phyloP scores from a whole-genome alignment of 37 sponge, comb jelly and placozoan species.

The Ephydatia muelleri region DNA sequence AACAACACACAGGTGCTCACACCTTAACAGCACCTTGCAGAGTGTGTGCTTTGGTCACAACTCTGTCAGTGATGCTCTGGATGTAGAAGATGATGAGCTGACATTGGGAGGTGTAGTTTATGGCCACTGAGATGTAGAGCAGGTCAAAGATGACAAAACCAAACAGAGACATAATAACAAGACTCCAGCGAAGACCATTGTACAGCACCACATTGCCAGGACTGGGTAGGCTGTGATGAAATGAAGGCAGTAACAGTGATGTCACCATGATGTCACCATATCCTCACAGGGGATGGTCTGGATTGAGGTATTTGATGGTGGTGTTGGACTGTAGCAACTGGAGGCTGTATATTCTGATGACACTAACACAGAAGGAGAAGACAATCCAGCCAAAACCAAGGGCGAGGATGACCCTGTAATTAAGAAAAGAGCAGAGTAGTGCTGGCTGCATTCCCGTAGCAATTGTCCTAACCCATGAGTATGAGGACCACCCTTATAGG shows the following conservation, averaged over 20 bases:
- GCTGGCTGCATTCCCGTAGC: too few relatives aligned
- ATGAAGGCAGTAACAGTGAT: not conserved
- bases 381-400: slow-evolving; percentile 58
- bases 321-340: slow-evolving; percentile 25
- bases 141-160: slow-evolving; percentile 77
- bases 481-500: too few relatives aligned
- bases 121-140: slow-evolving; percentile 69
- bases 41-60: slow-evolving; percentile 42
- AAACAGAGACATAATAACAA: slow-evolving; percentile 37
- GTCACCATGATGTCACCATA: not conserved
- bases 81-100: slow-evolving; percentile 69
- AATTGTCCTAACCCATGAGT: too few relatives aligned
- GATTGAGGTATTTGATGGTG: slow-evolving; percentile 18
- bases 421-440: not conserved
- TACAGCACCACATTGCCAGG: not conserved
- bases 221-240: not conserved
- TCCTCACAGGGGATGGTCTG: not conserved
- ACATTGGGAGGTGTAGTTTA: slow-evolving; percentile 64
- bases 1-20: not conserved
- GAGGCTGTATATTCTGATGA: slow-evolving; percentile 48
- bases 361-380: slow-evolving; percentile 29
- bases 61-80: slow-evolving; percentile 47
- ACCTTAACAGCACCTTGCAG: slow-evolving; percentile 67
- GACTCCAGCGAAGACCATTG: slow-evolving; percentile 19
- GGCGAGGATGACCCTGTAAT: slow-evolving; percentile 47